Conservation (phyloP, 2,113 vertebrate genomes). For the Brachyistius frenatus region DNA sequence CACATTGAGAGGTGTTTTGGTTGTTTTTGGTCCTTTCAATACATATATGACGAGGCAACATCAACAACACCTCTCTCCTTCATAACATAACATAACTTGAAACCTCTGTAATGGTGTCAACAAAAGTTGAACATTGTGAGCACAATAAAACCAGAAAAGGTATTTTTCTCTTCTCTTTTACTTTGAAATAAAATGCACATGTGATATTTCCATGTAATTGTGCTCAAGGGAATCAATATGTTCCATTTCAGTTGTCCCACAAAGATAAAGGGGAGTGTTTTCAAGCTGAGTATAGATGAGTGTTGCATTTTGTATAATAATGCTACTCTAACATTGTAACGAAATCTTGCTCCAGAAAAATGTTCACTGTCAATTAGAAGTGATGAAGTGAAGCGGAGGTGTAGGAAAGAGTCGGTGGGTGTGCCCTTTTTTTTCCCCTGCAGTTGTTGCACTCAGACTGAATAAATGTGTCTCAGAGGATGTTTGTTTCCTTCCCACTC, state of each 20-base stretch:
- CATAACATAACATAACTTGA: background rate
- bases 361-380: slow-evolving; percentile 43
- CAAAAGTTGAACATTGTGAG: background rate
- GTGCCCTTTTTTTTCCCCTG: slow-evolving; percentile 31
- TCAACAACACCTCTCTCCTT: too few species aligned
- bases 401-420: slow-evolving; percentile 30
- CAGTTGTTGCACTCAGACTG: slow-evolving; percentile 18
- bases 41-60: too few species aligned
- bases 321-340: slow-evolving; percentile 29
- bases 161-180: background rate
- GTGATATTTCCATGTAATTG: background rate
- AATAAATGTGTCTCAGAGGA: slow-evolving; percentile 53
- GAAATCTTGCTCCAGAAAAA: slow-evolving; percentile 40
- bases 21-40: too few species aligned
- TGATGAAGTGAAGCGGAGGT: slow-evolving; percentile 32
- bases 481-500: slow-evolving; percentile 50
- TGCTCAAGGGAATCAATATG: slow-evolving; percentile 44
- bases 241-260: slow-evolving; percentile 28
- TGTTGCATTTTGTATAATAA: slow-evolving; percentile 37
- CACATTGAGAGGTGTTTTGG: too few species aligned
- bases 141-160: background rate
- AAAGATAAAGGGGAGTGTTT: slow-evolving; percentile 30
- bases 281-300: slow-evolving; percentile 32
- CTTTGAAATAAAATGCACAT: too few species aligned
- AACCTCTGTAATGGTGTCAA: background rate